phyloP scores from a whole-genome alignment of 2,888 invertebrate species.

The Brachypterus glaber region DNA sequence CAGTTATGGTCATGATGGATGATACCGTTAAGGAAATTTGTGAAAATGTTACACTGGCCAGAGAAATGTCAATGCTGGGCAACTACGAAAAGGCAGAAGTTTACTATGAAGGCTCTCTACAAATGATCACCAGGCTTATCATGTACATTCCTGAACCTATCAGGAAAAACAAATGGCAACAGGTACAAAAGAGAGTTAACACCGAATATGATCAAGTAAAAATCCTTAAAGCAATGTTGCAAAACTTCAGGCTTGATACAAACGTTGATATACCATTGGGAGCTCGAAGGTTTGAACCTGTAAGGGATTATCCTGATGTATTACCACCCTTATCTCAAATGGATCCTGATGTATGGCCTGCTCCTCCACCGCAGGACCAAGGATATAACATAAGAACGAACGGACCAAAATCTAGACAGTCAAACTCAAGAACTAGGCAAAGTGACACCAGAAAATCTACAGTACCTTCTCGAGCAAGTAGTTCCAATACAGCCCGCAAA shows the following conservation, averaged over 20 bases:
- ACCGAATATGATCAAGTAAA: constrained; percentile 88
- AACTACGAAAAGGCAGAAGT: constrained; percentile 92
- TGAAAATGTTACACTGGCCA: constrained; percentile 89
- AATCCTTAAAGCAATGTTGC: constrained; percentile 64
- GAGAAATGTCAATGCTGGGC: constrained; percentile 91
- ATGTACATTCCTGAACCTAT: constrained; percentile 69
- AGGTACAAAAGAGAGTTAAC: constrained; percentile 82
- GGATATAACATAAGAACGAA: constrained; percentile 38
- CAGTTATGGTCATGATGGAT: too few relatives aligned
- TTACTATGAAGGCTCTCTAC: constrained; percentile 87
- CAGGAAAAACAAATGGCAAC: constrained; percentile 81
- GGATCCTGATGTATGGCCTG: constrained; percentile 83
- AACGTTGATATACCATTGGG: constrained; percentile 45
- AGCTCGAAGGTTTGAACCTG: constrained; percentile 47
- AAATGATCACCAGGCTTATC: constrained; percentile 80
- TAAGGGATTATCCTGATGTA: constrained; percentile 56
- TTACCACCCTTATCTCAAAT: constrained; percentile 48
- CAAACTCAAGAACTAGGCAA: constrained; percentile 29
- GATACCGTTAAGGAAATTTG: constrained; percentile 84
- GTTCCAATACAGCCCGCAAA: constrained; percentile 32
- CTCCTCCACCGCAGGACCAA: constrained; percentile 69
- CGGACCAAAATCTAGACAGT: constrained; percentile 30
- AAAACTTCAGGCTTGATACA: constrained; percentile 64
- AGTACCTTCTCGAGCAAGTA: constrained; percentile 36
- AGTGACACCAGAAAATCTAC: constrained; percentile 31